Conservation (phyloP, 2,888 invertebrate species). For the Capitulum mitella region DNA sequence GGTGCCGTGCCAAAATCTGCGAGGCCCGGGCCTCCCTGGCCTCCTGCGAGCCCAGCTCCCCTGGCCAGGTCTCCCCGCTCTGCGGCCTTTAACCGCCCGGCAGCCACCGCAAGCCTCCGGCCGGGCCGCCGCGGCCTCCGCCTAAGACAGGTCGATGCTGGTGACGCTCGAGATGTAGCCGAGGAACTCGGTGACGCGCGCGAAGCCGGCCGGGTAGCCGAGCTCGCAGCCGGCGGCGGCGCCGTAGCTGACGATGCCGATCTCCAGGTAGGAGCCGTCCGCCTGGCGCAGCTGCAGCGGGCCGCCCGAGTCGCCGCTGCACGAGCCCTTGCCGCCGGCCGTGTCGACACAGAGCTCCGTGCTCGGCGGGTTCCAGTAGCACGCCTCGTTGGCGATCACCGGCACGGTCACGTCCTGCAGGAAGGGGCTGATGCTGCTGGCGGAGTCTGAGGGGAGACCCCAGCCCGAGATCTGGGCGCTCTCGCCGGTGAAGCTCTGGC, state of each 20-base stretch:
- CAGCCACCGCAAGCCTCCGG: too few species aligned
- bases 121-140: too few species aligned
- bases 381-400: background rate
- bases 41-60: too few species aligned
- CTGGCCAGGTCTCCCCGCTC: too few species aligned
- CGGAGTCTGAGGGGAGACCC: background rate
- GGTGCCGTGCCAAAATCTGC: too few species aligned
- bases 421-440: background rate
- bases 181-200: slow-evolving; percentile 11
- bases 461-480: background rate
- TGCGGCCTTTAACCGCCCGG: too few species aligned
- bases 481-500: background rate
- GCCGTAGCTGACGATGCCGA: slow-evolving; percentile 19
- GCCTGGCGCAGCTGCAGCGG: background rate
- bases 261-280: background rate
- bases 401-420: background rate
- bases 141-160: background rate
- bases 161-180: background rate
- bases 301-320: slow-evolving; percentile 8
- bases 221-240: background rate
- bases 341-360: background rate
- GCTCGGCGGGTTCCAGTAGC: background rate
- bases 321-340: background rate
- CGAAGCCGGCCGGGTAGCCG: slow-evolving; percentile 11
- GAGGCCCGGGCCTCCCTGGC: too few species aligned